Conservation (phyloP, 2,888 invertebrate genomes). For the Cephus runcator region DNA sequence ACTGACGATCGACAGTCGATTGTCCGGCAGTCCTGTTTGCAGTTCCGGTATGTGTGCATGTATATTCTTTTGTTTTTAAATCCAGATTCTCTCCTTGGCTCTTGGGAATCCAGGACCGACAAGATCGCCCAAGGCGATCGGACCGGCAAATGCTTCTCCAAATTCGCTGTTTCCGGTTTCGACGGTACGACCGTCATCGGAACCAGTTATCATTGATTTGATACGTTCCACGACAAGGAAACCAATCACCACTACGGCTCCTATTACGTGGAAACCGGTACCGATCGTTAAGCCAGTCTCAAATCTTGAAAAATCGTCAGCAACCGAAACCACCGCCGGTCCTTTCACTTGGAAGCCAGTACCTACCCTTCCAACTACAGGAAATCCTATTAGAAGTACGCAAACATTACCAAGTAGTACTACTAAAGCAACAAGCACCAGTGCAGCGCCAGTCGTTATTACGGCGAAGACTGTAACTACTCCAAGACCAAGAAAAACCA, state of each 20-base stretch:
- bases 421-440: slow-evolving; percentile 26
- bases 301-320: neutral
- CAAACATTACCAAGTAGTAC: slow-evolving; percentile 15
- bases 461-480: slow-evolving; percentile 40
- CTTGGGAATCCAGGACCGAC: slow-evolving; percentile 51
- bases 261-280: slow-evolving; percentile 16
- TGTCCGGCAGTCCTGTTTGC: no score
- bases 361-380: slow-evolving; percentile 19
- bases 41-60: no score
- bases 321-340: slow-evolving; percentile 19
- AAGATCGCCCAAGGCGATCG: slow-evolving; percentile 59
- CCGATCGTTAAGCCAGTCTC: slow-evolving; percentile 20
- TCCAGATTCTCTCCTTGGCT: slow-evolving; percentile 57
- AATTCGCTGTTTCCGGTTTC: slow-evolving; percentile 37
- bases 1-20: no score
- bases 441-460: slow-evolving; percentile 33
- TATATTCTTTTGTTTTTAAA: slow-evolving; percentile 7
- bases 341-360: slow-evolving; percentile 39
- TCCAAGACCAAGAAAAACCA: slow-evolving; percentile 52
- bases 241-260: slow-evolving; percentile 25
- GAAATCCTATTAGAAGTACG: slow-evolving; percentile 8
- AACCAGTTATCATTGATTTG: slow-evolving; percentile 53
- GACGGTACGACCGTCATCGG: slow-evolving; percentile 30
- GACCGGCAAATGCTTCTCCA: slow-evolving; percentile 35
- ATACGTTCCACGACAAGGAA: slow-evolving; percentile 38